These are phyloP conservation scores for Peromyscus polionotus DNA, from an alignment of 2,113 vertebrate species.

Conservation along the genomic window DNA sequence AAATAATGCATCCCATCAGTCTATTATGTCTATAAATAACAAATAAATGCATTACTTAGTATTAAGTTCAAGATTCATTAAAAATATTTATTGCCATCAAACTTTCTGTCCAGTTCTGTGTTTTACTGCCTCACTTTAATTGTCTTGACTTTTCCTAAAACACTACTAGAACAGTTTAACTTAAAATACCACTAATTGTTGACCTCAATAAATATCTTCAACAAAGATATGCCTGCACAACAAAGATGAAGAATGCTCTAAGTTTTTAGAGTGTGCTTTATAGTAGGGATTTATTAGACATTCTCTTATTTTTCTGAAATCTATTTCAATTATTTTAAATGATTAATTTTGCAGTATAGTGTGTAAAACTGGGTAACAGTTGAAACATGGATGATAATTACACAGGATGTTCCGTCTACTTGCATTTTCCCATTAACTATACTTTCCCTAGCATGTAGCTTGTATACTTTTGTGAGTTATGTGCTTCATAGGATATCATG, in stretches of 20 bases:
- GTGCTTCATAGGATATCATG: background rate
- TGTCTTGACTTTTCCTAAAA: background rate
- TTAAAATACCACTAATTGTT: background rate
- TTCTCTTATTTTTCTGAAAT: constrained; percentile 33
- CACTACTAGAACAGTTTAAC: background rate
- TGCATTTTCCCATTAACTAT: background rate
- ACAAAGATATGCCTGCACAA: background rate
- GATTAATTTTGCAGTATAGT: background rate
- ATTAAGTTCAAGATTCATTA: background rate
- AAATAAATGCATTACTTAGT: background rate
- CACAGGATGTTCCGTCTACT: background rate
- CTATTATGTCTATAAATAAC: background rate
- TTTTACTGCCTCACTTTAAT: background rate
- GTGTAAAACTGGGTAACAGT: background rate
- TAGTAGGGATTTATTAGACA: background rate
- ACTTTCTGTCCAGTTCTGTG: background rate
- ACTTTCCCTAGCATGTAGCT: background rate
- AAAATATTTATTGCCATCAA: background rate
- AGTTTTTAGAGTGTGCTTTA: background rate
- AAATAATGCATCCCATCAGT: background rate
- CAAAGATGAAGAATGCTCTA: background rate
- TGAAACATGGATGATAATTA: background rate
- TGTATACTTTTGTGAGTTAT: background rate
- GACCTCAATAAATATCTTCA: background rate
- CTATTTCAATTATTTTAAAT: background rate